Percentiles rank a stretch among this genome's conserved stretches.
These are phyloP conservation scores for Axis porcinus DNA, from an alignment of 2,113 vertebrate genomes.

Conservation along the genomic window DNA sequence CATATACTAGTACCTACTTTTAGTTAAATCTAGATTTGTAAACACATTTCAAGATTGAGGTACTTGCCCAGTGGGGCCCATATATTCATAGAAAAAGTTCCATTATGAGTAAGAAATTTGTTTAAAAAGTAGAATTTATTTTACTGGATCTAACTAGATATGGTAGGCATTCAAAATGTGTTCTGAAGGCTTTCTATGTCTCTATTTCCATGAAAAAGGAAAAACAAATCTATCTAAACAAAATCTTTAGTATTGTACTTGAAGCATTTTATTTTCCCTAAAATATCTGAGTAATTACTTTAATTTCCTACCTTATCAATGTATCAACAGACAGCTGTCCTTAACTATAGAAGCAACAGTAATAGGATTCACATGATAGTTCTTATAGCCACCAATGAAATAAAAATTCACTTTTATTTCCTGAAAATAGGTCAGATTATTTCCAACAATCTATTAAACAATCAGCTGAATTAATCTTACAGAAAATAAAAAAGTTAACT, in stretches of 20 bases:
- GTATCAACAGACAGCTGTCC: constrained; percentile 33
- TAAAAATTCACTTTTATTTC: constrained; percentile 31
- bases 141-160: neutral
- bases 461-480: neutral
- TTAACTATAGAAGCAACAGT: constrained; percentile 26
- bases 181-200: neutral
- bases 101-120: neutral
- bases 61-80: neutral
- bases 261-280: constrained; percentile 42
- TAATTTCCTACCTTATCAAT: constrained; percentile 18
- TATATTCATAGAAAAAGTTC: neutral
- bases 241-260: neutral
- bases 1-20: neutral
- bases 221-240: neutral
- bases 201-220: neutral
- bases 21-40: neutral
- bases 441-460: neutral
- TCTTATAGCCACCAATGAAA: neutral
- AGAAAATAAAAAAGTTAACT: neutral
- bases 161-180: neutral
- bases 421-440: neutral
- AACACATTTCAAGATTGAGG: neutral
- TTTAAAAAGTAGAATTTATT: neutral
- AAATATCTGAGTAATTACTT: constrained; percentile 54
- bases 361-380: constrained; percentile 29